Evolutionary conservation across 2,113 vertebrate species (phyloP).

Genomic region (Barnardius zonarius): DNA sequence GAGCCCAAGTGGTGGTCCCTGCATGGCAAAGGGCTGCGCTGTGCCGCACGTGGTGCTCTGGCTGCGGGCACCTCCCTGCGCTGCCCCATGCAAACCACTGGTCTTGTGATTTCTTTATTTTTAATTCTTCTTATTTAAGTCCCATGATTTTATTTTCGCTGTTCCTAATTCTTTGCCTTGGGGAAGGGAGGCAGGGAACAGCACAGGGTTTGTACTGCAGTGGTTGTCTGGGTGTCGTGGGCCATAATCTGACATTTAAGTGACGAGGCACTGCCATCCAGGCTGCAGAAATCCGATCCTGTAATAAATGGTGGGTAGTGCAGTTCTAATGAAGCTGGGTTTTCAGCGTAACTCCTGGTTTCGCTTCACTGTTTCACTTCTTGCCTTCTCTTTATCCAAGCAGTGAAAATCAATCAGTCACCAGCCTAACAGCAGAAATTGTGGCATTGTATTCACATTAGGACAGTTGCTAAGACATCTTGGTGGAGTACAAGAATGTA

Average conservation of each 20-base stretch:
- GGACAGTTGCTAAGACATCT: neutral
- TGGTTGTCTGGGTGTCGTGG: neutral
- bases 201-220: neutral
- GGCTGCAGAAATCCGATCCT: neutral
- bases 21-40: neutral
- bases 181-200: slow-evolving; percentile 20
- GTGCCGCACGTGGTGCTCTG: neutral
- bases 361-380: neutral
- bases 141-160: slow-evolving; percentile 52
- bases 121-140: slow-evolving; percentile 43
- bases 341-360: neutral
- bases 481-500: neutral
- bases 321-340: neutral
- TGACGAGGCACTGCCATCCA: neutral
- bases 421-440: neutral
- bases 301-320: neutral
- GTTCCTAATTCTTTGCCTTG: slow-evolving; percentile 8
- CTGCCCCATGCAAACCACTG: neutral
- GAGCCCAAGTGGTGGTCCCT: neutral
- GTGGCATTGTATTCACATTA: neutral
- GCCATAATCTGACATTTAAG: neutral
- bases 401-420: neutral
- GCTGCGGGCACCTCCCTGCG: neutral
- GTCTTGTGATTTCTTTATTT: slow-evolving; percentile 31
- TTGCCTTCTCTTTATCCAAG: neutral